These are phyloP conservation scores for Probosciger aterrimus DNA, from an alignment of 2,113 vertebrate species.

Conservation along the genomic window DNA sequence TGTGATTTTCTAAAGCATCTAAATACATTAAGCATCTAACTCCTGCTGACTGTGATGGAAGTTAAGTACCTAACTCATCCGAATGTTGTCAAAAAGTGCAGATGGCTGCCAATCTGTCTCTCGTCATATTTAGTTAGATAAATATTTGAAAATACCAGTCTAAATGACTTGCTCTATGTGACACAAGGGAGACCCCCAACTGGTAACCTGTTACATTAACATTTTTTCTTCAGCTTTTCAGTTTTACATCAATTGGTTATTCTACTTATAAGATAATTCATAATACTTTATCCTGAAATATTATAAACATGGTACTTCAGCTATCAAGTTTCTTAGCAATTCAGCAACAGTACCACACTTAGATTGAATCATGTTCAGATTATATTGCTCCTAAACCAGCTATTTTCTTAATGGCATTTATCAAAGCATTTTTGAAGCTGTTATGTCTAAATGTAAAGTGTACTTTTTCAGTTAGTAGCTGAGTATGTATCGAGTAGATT, in stretches of 20 bases:
- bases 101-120: not conserved
- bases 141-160: not conserved
- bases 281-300: not conserved
- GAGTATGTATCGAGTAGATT: not conserved
- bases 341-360: not conserved
- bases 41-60: conserved; percentile 1
- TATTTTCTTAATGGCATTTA: conserved; percentile 34
- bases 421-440: not conserved
- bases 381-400: not conserved
- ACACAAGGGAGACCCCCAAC: not conserved
- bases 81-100: not conserved
- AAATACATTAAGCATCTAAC: not conserved
- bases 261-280: not conserved
- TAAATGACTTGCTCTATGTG: not conserved
- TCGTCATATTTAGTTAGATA: not conserved
- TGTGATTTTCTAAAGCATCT: conserved; percentile 24
- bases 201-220: not conserved
- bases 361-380: not conserved
- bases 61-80: not conserved
- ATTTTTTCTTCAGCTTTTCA: not conserved
- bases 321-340: not conserved
- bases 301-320: not conserved
- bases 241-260: not conserved
- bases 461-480: not conserved
- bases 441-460: not conserved